Percentiles rank a stretch among this genome's conserved stretches.
Evolutionary conservation across 2,113 vertebrate species (phyloP).

Genomic region (Orthonyx spaldingii): DNA sequence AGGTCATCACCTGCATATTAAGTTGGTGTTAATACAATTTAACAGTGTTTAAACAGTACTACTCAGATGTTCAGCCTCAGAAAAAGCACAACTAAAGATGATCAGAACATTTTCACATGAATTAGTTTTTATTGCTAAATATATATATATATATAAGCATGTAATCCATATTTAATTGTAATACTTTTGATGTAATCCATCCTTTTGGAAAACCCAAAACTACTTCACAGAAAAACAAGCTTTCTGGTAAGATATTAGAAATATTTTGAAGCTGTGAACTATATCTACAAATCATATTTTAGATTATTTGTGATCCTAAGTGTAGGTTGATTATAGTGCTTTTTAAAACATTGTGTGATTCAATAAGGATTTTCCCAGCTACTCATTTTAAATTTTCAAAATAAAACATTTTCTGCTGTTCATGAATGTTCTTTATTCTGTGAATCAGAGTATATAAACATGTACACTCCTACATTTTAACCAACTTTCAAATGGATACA

Average conservation of each 20-base stretch:
- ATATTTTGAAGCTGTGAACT: background rate
- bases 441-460: background rate
- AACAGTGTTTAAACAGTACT: background rate
- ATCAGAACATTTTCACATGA: background rate
- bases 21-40: background rate
- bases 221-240: background rate
- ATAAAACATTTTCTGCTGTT: background rate
- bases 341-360: background rate
- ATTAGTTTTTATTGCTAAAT: background rate
- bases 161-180: background rate
- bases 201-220: background rate
- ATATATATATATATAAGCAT: background rate
- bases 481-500: background rate
- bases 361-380: background rate
- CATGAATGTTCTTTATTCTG: background rate
- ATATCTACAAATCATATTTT: background rate
- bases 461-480: rapidly evolving
- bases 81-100: background rate
- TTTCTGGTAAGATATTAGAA: background rate
- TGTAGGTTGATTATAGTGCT: background rate
- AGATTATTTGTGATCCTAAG: background rate
- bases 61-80: background rate
- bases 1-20: background rate
- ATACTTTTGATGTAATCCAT: too few relatives aligned
- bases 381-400: background rate